Base-by-base conservation (phyloP, 2,888 invertebrate species). In the Arrhopalites spinosus region DNA sequence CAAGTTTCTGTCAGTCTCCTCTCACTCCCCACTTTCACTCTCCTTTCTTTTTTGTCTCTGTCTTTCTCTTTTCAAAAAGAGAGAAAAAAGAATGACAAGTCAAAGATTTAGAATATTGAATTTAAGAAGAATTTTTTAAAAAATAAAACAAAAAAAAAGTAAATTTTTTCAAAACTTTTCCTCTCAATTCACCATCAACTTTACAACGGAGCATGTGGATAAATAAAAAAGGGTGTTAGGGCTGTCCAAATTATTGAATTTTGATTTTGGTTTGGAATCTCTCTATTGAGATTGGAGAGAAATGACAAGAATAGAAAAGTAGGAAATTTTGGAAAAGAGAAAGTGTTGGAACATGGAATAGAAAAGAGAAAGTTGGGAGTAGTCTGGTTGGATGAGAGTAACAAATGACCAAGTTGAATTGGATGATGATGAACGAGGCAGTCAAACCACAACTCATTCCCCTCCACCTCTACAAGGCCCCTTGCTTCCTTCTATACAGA, bases 341-440 rank as follows among this genome's bases (percentile, higher is more conserved):
- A 64, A 15, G 64, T 3, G n/a, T 27, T 8, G 27, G 20, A 47
- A 47, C 23, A 23, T 25, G 45, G 59, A 59, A 23, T 59, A 36
- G 36, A 36, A 11, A 36, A 11, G 23, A 53, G 23, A n/a, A 53
- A 8, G 23, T 8, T 8, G 23, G 27, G 61, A 15, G 61, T 27
- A 61, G 27, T 61, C 15, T n/a, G 3, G 29, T 29, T 27, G 30
- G 61, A n/a, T n/a, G n/a, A 20, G 13, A n/a, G 59, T 30, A 71
- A 59, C 71, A 61, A 61, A 71, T 69, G 61, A 36, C 71, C 36
- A 36, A 36, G 61, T 71, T 61, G 71, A 72, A 47, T 63, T 64
- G 72, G 72, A 72, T 72, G 72, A 72, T 72, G 72, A 72, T 72
- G 72, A 72, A 72, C 63, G 72, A 72, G 64, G 2, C n/a, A 47